Conservation (phyloP, 2,888 invertebrate genomes). For the Xanthia icteritia region DNA sequence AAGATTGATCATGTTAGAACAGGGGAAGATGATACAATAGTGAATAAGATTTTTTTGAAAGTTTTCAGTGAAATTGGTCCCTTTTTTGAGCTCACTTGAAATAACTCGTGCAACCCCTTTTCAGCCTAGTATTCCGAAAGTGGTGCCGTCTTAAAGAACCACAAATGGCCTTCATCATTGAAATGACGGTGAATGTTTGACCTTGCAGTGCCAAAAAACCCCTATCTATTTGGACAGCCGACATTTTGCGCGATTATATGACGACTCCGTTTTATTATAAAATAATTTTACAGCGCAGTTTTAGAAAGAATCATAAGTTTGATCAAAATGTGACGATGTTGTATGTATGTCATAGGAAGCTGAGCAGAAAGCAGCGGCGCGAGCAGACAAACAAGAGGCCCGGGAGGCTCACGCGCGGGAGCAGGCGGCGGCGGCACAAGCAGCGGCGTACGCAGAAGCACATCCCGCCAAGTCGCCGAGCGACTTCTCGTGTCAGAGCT, state of each 20-base stretch:
- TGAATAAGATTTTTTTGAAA: not conserved
- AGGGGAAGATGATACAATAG: conserved; percentile 4
- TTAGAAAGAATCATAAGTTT: not conserved
- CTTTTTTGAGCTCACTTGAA: not conserved
- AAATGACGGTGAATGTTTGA: not conserved
- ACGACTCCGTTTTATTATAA: not conserved
- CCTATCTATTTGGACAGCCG: not conserved
- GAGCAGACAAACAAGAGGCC: conserved; percentile 92
- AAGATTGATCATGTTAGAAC: conserved; percentile 69
- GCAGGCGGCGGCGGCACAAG: conserved; percentile 91
- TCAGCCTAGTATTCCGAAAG: not conserved
- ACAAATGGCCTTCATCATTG: not conserved
- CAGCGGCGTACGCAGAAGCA: conserved; percentile 91
- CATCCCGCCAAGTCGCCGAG: conserved; percentile 96
- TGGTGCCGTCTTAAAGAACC: not conserved
- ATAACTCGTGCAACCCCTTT: not conserved
- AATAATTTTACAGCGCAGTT: not conserved
- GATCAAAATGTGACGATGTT: not conserved
- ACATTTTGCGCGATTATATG: not conserved
- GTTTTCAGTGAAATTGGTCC: not conserved
- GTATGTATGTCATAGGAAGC: conserved; percentile 92
- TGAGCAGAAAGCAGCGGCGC: conserved; percentile 94
- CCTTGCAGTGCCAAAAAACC: not conserved
- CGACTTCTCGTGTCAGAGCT: conserved; percentile 97
- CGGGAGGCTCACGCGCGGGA: conserved; percentile 91